Conservation (phyloP, 2,797 vertebrate species). For the Gallinago solitaria region DNA sequence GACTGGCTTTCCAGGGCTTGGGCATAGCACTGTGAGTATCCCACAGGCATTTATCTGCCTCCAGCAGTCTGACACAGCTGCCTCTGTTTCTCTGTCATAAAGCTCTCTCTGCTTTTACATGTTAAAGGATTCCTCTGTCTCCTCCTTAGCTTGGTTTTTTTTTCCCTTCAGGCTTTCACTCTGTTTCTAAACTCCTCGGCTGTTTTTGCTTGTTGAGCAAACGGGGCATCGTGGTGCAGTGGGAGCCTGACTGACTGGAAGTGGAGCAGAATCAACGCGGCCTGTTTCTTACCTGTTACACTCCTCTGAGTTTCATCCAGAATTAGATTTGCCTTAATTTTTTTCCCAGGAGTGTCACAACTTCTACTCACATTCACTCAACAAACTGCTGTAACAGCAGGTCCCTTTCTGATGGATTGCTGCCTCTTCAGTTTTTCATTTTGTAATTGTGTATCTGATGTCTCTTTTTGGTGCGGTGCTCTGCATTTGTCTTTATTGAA, state of each 20-base stretch:
- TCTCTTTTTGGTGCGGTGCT: neutral
- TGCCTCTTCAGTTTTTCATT: neutral
- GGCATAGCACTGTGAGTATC: neutral
- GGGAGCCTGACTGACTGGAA: neutral
- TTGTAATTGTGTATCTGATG: neutral
- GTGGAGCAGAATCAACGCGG: rapidly evolving
- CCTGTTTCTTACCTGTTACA: neutral
- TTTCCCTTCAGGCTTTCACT: neutral
- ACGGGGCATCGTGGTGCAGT: neutral
- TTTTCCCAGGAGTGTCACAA: neutral
- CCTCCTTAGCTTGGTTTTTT: neutral
- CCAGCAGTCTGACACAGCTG: neutral
- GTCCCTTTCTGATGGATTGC: neutral
- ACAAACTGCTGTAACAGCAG: neutral
- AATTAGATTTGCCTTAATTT: neutral
- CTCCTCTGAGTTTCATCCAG: neutral
- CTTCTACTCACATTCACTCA: neutral
- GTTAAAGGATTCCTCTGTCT: neutral
- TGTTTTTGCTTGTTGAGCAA: neutral
- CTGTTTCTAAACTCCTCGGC: neutral
- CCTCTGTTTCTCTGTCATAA: neutral
- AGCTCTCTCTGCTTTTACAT: neutral
- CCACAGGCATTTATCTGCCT: neutral
- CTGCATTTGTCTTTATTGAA: neutral
- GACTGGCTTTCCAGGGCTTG: neutral